phyloP scores from a whole-genome alignment of 1,140 invertebrate genomes.

The Brachionus plicatilis region DNA sequence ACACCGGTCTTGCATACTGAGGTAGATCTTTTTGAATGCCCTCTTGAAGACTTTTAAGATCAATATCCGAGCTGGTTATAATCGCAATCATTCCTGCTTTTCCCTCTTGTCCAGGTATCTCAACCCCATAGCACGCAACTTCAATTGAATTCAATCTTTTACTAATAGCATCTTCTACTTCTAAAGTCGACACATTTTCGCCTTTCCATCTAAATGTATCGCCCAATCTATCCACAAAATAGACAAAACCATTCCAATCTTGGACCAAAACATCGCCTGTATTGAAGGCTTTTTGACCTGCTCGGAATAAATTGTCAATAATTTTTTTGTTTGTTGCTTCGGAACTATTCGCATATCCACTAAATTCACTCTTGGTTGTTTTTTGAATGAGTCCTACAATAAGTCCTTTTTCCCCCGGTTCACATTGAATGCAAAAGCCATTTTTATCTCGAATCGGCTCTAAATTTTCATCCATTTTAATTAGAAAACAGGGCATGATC shows the following conservation, averaged over 20 bases:
- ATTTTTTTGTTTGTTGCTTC: conserved; percentile 88
- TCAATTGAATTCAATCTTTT: conserved; percentile 62
- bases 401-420: conserved; percentile 83
- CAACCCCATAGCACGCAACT: conserved; percentile 85
- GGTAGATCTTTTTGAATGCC: background rate
- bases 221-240: conserved; percentile 89
- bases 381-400: conserved; percentile 93
- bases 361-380: conserved; percentile 59
- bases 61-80: background rate
- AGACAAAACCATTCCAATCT: conserved; percentile 87
- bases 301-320: conserved; percentile 75
- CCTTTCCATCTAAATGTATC: conserved; percentile 92
- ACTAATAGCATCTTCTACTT: conserved; percentile 88
- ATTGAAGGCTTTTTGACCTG: conserved; percentile 83
- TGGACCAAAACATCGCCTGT: conserved; percentile 88
- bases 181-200: conserved; percentile 97
- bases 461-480: conserved; percentile 6
- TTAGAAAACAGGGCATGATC: background rate
- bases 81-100: conserved; percentile 17
- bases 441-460: conserved; percentile 54
- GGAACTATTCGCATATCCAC: conserved; percentile 77
- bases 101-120: conserved; percentile 61
- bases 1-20: conserved; percentile 3
- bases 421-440: conserved; percentile 75
- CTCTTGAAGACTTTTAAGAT: background rate